These are phyloP conservation scores for Eulemur coronatus DNA, from an alignment of 2,797 vertebrate species.

Conservation along the genomic window DNA sequence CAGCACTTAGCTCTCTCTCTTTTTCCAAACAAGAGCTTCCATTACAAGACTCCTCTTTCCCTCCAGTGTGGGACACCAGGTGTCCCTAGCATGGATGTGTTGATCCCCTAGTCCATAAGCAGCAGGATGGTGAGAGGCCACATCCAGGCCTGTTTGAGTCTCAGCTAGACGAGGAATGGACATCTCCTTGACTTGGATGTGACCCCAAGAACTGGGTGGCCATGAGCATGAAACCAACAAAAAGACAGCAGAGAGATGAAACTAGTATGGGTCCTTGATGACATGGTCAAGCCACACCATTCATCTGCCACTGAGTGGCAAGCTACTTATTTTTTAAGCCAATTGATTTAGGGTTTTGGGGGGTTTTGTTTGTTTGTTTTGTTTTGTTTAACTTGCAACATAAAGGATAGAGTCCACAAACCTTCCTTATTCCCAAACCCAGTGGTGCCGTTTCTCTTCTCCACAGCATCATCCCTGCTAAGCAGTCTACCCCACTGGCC, in stretches of 20 bases:
- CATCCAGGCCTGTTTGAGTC: background rate
- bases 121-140: background rate
- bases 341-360: background rate
- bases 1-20: background rate
- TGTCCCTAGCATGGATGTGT: background rate
- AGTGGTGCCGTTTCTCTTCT: background rate
- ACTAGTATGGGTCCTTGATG: background rate
- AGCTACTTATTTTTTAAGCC: slow-evolving; percentile 30
- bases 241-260: background rate
- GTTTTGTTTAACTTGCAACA: background rate
- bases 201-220: background rate
- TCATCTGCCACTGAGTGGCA: background rate
- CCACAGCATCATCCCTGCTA: background rate
- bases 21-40: background rate
- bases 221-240: background rate
- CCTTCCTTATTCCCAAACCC: background rate
- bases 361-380: background rate
- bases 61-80: background rate
- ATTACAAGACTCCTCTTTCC: background rate
- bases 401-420: background rate
- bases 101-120: background rate
- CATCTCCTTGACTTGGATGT: background rate
- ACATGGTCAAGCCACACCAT: background rate
- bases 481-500: background rate
- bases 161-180: background rate